These are phyloP conservation scores for Rhamnusium bicolor DNA, from an alignment of 2,888 invertebrate genomes.

Conservation along the genomic window DNA sequence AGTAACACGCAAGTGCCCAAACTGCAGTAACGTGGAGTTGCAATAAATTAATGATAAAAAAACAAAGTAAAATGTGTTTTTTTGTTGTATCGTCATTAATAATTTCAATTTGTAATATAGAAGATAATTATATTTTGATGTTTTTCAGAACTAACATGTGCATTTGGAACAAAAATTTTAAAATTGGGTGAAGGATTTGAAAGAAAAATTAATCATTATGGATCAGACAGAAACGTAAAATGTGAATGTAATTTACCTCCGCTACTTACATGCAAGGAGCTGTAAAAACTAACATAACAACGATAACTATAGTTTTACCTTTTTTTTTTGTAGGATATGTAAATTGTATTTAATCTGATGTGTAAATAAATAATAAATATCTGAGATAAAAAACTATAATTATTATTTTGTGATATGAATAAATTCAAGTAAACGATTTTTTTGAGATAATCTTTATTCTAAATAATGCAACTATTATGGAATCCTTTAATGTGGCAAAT, in stretches of 20 bases:
- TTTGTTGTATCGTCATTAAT: too few relatives aligned
- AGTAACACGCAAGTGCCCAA: too few relatives aligned
- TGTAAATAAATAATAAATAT: neutral
- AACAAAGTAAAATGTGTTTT: too few relatives aligned
- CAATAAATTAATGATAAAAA: too few relatives aligned
- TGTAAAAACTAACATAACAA: neutral
- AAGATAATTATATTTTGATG: neutral
- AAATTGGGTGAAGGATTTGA: constrained; percentile 42
- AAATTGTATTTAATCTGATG: neutral
- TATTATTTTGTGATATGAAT: too few relatives aligned
- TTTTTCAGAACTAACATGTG: constrained; percentile 44
- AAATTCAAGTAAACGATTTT: too few relatives aligned
- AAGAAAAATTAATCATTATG: constrained; percentile 28
- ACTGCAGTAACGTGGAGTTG: too few relatives aligned
- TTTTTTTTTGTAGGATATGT: neutral
- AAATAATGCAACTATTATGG: too few relatives aligned
- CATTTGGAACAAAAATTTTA: constrained; percentile 40
- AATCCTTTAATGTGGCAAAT: neutral
- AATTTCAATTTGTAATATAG: too few relatives aligned
- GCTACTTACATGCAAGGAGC: constrained; percentile 42
- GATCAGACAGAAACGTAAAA: constrained; percentile 16
- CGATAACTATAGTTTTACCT: neutral
- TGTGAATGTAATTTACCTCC: constrained; percentile 50
- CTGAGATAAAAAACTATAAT: too few relatives aligned
- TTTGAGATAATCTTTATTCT: too few relatives aligned